Percentiles rank a stretch among this genome's conserved stretches.
These are phyloP conservation scores for Phylloscopus trochilus DNA, from an alignment of 2,113 vertebrate genomes.

Conservation along the genomic window DNA sequence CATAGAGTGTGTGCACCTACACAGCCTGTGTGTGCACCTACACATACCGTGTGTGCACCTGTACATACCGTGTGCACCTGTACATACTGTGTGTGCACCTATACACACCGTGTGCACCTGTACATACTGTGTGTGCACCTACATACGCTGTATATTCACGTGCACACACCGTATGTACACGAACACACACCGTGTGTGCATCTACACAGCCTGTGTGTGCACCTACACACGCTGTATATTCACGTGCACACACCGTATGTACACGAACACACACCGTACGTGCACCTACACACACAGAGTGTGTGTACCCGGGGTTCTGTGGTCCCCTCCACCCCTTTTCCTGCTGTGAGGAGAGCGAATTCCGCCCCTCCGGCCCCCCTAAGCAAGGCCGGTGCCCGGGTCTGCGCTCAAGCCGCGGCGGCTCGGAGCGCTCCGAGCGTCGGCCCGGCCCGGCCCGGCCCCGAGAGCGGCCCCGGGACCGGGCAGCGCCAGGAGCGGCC, in stretches of 20 bases:
- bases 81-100: no score
- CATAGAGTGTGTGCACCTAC: no score
- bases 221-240: no score
- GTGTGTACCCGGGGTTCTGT: rapidly evolving
- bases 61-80: background rate
- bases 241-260: background rate
- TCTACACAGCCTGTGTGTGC: no score
- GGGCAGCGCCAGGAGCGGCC: background rate
- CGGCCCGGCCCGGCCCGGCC: background rate
- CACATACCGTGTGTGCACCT: background rate
- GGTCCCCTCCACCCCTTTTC: rapidly evolving
- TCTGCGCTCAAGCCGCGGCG: rapidly evolving
- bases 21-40: background rate
- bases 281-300: background rate
- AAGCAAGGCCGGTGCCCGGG: rapidly evolving
- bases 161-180: no score
- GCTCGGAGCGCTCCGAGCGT: background rate
- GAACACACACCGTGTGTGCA: no score
- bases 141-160: no score
- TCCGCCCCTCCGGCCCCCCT: rapidly evolving
- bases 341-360: rapidly evolving
- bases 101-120: background rate
- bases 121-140: background rate
- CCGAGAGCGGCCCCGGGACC: background rate
- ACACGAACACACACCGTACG: background rate